Evolutionary conservation across 1,140 invertebrate genomes (phyloP), one percentile per base, ranked within the genome.

Genomic region (Radopholus similis): DNA sequence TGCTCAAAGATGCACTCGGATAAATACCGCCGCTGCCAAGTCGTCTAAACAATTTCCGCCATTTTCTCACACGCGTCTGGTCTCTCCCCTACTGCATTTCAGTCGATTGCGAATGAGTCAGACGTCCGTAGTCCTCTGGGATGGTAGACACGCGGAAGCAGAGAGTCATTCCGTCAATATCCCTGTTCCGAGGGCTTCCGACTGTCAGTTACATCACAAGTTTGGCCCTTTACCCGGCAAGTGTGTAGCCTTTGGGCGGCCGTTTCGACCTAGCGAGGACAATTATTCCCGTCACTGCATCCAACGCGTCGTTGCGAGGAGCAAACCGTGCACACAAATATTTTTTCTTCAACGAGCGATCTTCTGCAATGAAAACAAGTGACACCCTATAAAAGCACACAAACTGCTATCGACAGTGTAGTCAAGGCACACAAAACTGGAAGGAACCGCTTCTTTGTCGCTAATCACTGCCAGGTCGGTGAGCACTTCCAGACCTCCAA

Each of bases 401-500:
- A 21, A 13, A 75, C 75, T 75, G 51, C 68, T 74, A 60, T 75
- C 73, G 30, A 64, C 73, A 15, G 73, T 75, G 40, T 38, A 75
- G 44, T 75, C 73, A 34, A 75, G 65, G 51, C 75, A 74, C n/a
- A 75, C 60, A 44, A 75, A 75, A 35, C 76, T 77, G 32, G 74
- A 67, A n/a, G 73, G 73, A 11, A 75, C 70, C 9, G 73, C 73
- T 23, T 75, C 73, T 30, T 77, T 75, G 35, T 75, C 73, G 11
- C 37, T 73, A 37, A 75, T 75, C 21, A 75, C 44, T 3, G 75
- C 70, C 60, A 75, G 44, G 57, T 75, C 73, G 2, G 69, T 77
- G 13, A 75, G n/a, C 23, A 75, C 70, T 42, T 75, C 73, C 18
- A 70, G 40, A 49, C 40, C 40, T 35, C 59, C 40, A 9, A 23